phyloP scores from a whole-genome alignment of 2,113 vertebrate genomes.

The Budorcas taxicolor region DNA sequence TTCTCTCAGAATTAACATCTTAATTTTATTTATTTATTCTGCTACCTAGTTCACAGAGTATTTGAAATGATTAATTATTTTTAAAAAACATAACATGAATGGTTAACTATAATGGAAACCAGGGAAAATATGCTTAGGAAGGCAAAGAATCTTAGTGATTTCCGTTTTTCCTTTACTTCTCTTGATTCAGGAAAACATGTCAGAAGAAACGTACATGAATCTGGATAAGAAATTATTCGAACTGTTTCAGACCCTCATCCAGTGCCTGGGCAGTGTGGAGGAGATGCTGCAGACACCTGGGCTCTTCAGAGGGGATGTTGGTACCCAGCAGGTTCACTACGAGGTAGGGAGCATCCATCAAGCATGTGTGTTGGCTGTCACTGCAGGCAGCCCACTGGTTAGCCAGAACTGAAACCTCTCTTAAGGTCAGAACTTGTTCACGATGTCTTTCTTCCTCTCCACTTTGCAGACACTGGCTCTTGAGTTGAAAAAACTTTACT shows the following conservation, averaged over 20 bases:
- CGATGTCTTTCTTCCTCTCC: not conserved
- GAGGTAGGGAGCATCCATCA: constrained; percentile 75
- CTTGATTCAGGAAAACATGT: constrained; percentile 73
- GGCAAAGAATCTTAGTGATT: not conserved
- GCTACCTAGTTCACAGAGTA: not conserved
- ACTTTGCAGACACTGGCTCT: constrained; percentile 82
- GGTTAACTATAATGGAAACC: not conserved
- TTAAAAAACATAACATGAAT: not conserved
- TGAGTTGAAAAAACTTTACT: constrained; percentile 79
- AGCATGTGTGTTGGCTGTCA: rapidly evolving
- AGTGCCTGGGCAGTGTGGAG: constrained; percentile 81
- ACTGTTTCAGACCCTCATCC: constrained; percentile 79
- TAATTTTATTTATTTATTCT: not conserved
- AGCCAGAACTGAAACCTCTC: not conserved
- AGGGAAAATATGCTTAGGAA: not conserved
- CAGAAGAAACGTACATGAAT: constrained; percentile 58
- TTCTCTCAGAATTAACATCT: not conserved
- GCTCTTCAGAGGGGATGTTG: constrained; percentile 68
- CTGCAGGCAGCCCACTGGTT: rapidly evolving
- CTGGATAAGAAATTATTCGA: constrained; percentile 87
- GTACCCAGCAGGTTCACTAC: constrained; percentile 74
- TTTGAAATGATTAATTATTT: not conserved
- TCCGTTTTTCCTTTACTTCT: constrained; percentile 8
- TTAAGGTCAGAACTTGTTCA: not conserved
- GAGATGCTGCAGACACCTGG: constrained; percentile 77